Evolutionary conservation across 2,113 vertebrate species (phyloP).

Genomic region (Sander vitreus): DNA sequence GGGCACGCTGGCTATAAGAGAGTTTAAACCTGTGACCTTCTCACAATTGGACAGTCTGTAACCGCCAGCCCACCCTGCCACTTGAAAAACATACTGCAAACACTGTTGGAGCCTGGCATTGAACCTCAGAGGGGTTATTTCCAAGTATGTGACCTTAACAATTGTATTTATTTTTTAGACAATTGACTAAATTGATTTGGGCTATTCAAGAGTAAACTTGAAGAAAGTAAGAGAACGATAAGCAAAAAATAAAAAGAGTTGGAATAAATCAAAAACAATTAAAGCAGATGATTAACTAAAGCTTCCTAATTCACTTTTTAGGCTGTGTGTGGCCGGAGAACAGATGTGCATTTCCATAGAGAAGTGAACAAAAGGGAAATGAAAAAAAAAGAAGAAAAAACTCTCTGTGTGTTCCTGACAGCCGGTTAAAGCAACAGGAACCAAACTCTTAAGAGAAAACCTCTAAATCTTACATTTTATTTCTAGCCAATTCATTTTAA

Average conservation of each 20-base stretch:
- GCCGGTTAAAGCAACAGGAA: slow-evolving; percentile 63
- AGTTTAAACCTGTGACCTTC: slow-evolving; percentile 59
- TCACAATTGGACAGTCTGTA: slow-evolving; percentile 48
- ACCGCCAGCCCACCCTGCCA: slow-evolving; percentile 39
- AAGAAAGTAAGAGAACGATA: neutral
- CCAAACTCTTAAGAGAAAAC: slow-evolving; percentile 44
- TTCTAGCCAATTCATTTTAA: slow-evolving; percentile 8
- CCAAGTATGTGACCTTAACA: slow-evolving; percentile 50
- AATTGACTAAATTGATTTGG: neutral
- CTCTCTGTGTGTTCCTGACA: slow-evolving; percentile 57
- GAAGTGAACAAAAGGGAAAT: slow-evolving; percentile 59
- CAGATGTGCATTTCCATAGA: slow-evolving; percentile 68
- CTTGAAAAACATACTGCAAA: slow-evolving; percentile 34
- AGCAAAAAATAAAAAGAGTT: neutral
- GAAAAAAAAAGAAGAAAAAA: slow-evolving; percentile 9
- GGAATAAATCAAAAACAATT: slow-evolving; percentile 33
- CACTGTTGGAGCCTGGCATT: slow-evolving; percentile 36
- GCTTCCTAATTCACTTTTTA: slow-evolving; percentile 33
- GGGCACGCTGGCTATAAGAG: slow-evolving; percentile 21
- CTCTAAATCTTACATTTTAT: slow-evolving; percentile 33
- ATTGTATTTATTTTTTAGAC: slow-evolving; percentile 20
- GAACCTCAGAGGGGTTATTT: slow-evolving; percentile 37
- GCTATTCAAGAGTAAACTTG: neutral
- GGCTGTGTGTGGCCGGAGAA: slow-evolving; percentile 61
- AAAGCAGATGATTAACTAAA: slow-evolving; percentile 42